Percentiles rank a stretch among this genome's conserved stretches.
phyloP scores from a whole-genome alignment of 2,888 invertebrate genomes.

The Paralinhomoeus sp. region DNA sequence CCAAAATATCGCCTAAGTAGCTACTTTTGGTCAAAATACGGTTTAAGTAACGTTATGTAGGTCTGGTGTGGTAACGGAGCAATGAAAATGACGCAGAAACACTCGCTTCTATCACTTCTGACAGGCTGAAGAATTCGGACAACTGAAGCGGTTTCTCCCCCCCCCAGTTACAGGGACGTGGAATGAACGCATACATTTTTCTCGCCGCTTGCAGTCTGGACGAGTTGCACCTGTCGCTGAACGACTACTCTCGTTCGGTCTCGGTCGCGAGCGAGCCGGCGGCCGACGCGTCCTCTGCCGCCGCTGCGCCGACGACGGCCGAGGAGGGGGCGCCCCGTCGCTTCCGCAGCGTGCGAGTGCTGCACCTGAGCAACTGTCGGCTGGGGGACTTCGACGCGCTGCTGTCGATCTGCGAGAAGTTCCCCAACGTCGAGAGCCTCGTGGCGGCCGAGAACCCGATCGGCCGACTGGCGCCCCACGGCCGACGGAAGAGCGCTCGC shows the following conservation, averaged over 20 bases:
- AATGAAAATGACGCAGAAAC: no score
- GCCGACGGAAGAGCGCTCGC: no score
- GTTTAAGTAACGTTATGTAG: no score
- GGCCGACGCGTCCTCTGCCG: background rate
- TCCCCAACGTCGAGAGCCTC: constrained; percentile 59
- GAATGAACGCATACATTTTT: no score
- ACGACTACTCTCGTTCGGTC: constrained; percentile 34
- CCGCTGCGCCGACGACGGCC: background rate
- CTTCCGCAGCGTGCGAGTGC: constrained; percentile 47
- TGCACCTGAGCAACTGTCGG: constrained; percentile 68
- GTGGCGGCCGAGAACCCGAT: constrained; percentile 35
- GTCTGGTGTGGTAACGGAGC: no score
- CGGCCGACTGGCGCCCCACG: constrained; percentile 3
- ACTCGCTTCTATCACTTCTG: no score
- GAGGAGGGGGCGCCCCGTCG: no score
- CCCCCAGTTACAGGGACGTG: no score
- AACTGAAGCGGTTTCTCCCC: no score
- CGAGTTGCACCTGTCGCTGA: constrained; percentile 72
- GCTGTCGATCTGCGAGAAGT: constrained; percentile 54
- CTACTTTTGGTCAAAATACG: no score
- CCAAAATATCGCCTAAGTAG: no score
- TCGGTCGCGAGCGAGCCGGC: background rate
- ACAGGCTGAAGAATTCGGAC: no score
- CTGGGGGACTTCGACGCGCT: constrained; percentile 62
- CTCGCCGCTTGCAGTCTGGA: constrained; percentile 37